phyloP scores from a whole-genome alignment of 1,140 invertebrate genomes.

The Hypothenemus hampei region DNA sequence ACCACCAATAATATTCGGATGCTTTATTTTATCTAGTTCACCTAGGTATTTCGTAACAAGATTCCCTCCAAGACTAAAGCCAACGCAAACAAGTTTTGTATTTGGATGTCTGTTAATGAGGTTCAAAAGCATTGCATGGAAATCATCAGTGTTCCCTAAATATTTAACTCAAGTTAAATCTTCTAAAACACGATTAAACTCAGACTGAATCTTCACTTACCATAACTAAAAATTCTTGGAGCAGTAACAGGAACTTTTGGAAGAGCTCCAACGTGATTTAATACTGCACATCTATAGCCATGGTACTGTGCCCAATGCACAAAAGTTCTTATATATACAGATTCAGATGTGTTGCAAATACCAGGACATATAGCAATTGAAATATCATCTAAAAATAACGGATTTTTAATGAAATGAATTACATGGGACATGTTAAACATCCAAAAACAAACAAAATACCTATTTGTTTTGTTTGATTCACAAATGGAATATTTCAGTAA shows the following conservation, averaged over 20 bases:
- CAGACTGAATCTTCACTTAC: constrained; percentile 51
- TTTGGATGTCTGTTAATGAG: constrained; percentile 66
- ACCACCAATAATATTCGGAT: constrained; percentile 72
- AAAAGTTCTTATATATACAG: constrained; percentile 87
- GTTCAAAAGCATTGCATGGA: constrained; percentile 70
- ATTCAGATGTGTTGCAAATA: constrained; percentile 89
- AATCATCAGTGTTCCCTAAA: constrained; percentile 80
- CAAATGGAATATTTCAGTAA: too few relatives aligned
- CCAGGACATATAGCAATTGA: constrained; percentile 88
- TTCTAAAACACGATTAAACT: too few relatives aligned
- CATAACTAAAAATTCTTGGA: constrained; percentile 86
- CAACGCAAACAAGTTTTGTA: constrained; percentile 75
- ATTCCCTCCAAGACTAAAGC: constrained; percentile 88
- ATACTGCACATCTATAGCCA: constrained; percentile 86
- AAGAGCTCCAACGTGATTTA: constrained; percentile 90
- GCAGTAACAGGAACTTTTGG: constrained; percentile 77
- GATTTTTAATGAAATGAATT: too few relatives aligned
- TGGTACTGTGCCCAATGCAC: constrained; percentile 84
- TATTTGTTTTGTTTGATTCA: too few relatives aligned
- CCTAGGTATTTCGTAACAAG: constrained; percentile 85
- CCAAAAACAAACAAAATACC: too few relatives aligned
- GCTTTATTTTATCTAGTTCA: constrained; percentile 59
- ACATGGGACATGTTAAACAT: too few relatives aligned
- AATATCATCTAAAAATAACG: constrained; percentile 83
- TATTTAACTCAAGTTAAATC: background rate